A percentile compares a stretch with the other conserved stretches of the same genome.
Conservation (phyloP, 1,140 invertebrate genomes). For the Pissodes strobi region DNA sequence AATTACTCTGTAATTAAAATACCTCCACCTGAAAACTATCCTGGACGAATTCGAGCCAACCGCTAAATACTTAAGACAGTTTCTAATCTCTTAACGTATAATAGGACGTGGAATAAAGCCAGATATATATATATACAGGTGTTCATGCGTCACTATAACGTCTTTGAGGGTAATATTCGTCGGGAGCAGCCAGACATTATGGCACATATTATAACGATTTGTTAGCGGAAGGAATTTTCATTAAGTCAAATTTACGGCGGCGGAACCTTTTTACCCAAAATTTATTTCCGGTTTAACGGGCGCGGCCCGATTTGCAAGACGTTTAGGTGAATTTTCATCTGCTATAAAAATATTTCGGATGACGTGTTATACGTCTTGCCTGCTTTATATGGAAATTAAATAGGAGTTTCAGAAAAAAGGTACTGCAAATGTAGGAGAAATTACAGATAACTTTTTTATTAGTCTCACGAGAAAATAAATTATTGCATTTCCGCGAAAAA, state of each 20-base stretch:
- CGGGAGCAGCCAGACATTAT: conserved; percentile 29
- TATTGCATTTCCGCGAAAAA: too few species aligned
- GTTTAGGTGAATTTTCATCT: conserved; percentile 35
- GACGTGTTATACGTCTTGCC: conserved; percentile 18
- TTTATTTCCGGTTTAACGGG: conserved; percentile 39
- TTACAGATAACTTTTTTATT: too few species aligned
- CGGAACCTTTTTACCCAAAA: conserved; percentile 37
- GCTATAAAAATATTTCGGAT: conserved; percentile 29
- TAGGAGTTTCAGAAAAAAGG: too few species aligned
- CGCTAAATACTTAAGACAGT: too few species aligned
- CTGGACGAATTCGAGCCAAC: too few species aligned
- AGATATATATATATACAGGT: conserved; percentile 27
- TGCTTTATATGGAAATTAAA: conserved; percentile 21
- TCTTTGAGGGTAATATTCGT: conserved; percentile 35
- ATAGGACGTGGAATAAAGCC: background rate
- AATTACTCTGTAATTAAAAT: too few species aligned
- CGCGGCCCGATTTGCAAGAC: conserved; percentile 28
- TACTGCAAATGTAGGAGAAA: too few species aligned
- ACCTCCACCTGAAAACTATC: too few species aligned
- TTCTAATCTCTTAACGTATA: background rate
- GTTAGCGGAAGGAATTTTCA: conserved; percentile 40
- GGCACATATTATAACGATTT: conserved; percentile 41
- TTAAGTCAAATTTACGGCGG: conserved; percentile 38
- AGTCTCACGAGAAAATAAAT: too few species aligned
- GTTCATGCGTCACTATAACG: conserved; percentile 34